phyloP scores from a whole-genome alignment of 2,888 invertebrate genomes.

The Eupithecia insigniata region DNA sequence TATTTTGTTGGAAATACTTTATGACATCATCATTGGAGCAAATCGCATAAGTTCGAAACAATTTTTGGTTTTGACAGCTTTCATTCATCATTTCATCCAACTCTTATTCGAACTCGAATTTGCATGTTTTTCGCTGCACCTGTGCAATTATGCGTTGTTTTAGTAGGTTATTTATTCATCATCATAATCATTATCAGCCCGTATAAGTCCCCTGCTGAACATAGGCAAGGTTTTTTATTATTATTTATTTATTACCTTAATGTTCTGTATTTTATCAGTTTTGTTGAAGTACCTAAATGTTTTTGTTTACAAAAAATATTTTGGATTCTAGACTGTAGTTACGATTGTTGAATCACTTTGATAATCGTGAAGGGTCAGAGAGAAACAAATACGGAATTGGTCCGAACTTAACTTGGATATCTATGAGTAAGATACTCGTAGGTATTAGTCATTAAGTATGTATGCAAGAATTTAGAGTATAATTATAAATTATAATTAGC shows the following conservation, averaged over 20 bases:
- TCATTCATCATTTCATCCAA: too few relatives aligned
- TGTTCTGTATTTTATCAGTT: neutral
- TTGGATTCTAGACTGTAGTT: constrained; percentile 26
- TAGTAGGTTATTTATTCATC: too few relatives aligned
- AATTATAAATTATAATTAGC: neutral
- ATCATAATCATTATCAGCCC: too few relatives aligned
- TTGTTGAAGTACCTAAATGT: neutral
- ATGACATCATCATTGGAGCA: neutral
- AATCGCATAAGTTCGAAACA: neutral
- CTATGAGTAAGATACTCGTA: constrained; percentile 8
- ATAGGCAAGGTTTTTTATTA: too few relatives aligned
- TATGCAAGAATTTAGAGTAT: constrained; percentile 3
- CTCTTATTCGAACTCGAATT: neutral
- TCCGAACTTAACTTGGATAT: constrained; percentile 16
- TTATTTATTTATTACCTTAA: too few relatives aligned
- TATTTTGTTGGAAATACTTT: neutral
- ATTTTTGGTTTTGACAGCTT: neutral
- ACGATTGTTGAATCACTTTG: constrained; percentile 39
- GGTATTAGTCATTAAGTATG: constrained; percentile 3
- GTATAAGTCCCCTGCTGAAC: too few relatives aligned
- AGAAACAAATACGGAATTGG: constrained; percentile 16
- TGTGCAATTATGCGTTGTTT: neutral
- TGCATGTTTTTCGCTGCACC: neutral
- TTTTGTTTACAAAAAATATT: neutral
- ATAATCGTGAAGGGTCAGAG: constrained; percentile 18